Percentiles rank a stretch among this genome's conserved stretches.
Evolutionary conservation across 2,797 vertebrate genomes (phyloP).

Genomic region (Gallinago solitaria): DNA sequence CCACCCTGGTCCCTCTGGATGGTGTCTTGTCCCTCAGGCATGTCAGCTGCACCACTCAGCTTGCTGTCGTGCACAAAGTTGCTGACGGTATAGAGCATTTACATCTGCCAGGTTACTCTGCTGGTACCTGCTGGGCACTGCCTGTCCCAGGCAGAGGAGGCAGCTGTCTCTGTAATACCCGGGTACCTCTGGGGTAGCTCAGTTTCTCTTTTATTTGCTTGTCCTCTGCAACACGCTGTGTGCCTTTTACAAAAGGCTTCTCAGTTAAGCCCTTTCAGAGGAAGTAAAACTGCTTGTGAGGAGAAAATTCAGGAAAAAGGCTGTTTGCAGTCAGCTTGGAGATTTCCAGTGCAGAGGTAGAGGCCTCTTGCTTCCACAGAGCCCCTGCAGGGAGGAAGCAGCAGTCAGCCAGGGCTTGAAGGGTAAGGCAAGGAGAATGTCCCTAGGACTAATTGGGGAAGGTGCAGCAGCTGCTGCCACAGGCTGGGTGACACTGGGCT

Average conservation of each 20-base stretch:
- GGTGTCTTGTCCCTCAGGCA: rapidly evolving
- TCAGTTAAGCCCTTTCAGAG: neutral
- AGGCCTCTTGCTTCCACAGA: neutral
- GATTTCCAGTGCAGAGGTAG: rapidly evolving
- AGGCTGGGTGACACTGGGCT: too few species aligned
- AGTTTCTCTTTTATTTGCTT: neutral
- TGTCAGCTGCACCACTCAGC: neutral
- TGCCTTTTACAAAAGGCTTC: neutral
- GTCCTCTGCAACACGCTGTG: neutral
- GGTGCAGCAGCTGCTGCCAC: neutral
- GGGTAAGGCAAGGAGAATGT: neutral
- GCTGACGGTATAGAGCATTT: neutral
- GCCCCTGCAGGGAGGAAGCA: neutral
- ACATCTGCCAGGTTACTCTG: neutral
- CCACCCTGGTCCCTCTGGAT: neutral
- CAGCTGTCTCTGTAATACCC: rapidly evolving
- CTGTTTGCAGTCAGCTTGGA: neutral
- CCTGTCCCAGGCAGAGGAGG: neutral
- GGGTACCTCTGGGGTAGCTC: neutral
- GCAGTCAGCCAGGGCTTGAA: neutral
- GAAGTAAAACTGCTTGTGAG: neutral
- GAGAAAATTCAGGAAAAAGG: neutral
- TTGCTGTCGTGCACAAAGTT: neutral
- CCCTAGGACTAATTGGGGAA: neutral
- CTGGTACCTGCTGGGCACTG: neutral